Base-by-base conservation (phyloP, 2,113 vertebrate genomes). In the Saguinus imperator region DNA sequence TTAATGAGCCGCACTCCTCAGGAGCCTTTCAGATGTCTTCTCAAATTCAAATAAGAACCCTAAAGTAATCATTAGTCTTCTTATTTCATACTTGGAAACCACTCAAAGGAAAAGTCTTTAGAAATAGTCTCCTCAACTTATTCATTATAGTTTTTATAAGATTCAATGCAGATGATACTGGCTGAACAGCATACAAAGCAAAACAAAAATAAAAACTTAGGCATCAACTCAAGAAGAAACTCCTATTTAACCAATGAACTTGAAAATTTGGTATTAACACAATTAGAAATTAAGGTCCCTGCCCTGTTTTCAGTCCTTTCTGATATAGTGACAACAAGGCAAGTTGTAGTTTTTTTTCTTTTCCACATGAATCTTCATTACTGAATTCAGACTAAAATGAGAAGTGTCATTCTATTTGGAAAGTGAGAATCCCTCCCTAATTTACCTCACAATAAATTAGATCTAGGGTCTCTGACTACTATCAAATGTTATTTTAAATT, bases 81-180 rank as follows among this genome's bases (percentile, higher is more conserved):
- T 43, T 55, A 77, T 80, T 61, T 81, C 90, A 76, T 85, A 64
- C 55, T 70, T 97, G 89, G 84, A 96, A 58, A 94, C 25, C 57
- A 97, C 52, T 85, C 57, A 85, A 94, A 94, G 82, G 94, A 95
- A 35, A 95, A 79, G 91, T 92, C 96, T 91, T 97, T 97, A 96
- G 96, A 98, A 98, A 98, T 86, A 72, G 76, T 95, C 64, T 87
- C 61, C 32, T 50, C 14, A 73, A 61, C 2, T 37, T 95, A 97
- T 82, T 94, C 89, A 77, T 96, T 94, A 29, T 57, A 89, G 61
- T 93, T 97, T 94, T 96, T 97, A 97, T 70, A 95, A 93, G 50
- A 95, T 72, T 55, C 52, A 58, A 18, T 52, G 50, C 6, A 86
- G 52, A 80, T 58, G 37, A 64, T 40, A n/a, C 4, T 40, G 2